These are phyloP conservation scores for Danionella dracula DNA, from an alignment of 2,797 vertebrate species.

Conservation along the genomic window DNA sequence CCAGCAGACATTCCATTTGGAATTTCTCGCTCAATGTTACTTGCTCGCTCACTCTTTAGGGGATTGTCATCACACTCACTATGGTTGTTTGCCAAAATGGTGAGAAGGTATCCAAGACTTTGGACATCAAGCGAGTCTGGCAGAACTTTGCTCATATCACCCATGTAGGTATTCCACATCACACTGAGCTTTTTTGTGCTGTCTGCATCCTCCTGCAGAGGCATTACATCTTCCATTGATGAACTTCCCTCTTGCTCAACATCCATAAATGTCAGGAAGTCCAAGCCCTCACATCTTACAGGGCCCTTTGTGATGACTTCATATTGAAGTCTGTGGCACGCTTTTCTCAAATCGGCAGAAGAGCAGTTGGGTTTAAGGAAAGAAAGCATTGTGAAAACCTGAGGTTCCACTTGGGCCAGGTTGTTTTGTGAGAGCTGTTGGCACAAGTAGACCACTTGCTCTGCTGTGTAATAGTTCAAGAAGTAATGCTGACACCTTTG, in stretches of 20 bases:
- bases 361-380: slow-evolving; percentile 77
- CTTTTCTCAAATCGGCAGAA: slow-evolving; percentile 53
- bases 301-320: slow-evolving; percentile 58
- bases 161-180: slow-evolving; percentile 79
- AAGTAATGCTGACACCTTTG: slow-evolving; percentile 79
- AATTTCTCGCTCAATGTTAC: slow-evolving; percentile 59
- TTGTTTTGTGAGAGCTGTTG: slow-evolving; percentile 64
- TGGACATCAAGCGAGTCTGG: slow-evolving; percentile 74
- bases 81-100: slow-evolving; percentile 64
- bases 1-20: slow-evolving; percentile 70
- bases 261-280: slow-evolving; percentile 68
- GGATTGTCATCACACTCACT: slow-evolving; percentile 10
- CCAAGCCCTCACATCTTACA: slow-evolving; percentile 60
- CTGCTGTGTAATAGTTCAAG: slow-evolving; percentile 89
- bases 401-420: slow-evolving; percentile 48
- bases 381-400: slow-evolving; percentile 85
- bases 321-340: slow-evolving; percentile 67
- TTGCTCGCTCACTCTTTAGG: slow-evolving; percentile 23
- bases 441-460: slow-evolving; percentile 89
- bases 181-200: slow-evolving; percentile 56
- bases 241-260: neutral
- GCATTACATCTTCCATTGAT: slow-evolving; percentile 23
- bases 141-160: slow-evolving; percentile 70
- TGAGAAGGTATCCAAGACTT: slow-evolving; percentile 72
- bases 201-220: slow-evolving; percentile 43